A percentile compares a stretch with the other conserved stretches of the same genome.
These are phyloP conservation scores for Agelas oroides DNA, from an alignment of 37 sponge, comb jelly and placozoan genomes.

Conservation along the genomic window DNA sequence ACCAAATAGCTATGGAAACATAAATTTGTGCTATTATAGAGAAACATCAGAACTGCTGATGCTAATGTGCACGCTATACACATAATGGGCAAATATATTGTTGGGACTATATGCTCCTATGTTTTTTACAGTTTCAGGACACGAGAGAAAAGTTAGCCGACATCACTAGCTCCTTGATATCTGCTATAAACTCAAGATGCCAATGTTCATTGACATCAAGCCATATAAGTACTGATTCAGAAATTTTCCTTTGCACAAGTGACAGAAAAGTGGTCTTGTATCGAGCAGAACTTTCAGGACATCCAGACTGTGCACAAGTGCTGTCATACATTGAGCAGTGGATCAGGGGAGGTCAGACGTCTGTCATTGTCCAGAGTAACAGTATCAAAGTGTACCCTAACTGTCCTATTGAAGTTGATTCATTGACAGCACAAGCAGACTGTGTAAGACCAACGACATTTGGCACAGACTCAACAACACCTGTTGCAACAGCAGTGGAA, in stretches of 20 bases:
- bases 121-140: neutral
- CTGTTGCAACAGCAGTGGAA: too few species aligned
- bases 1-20: too few species aligned
- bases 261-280: neutral
- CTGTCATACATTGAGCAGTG: neutral
- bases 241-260: neutral
- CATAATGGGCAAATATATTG: neutral
- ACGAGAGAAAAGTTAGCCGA: neutral
- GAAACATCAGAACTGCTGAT: too few species aligned
- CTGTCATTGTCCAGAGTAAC: neutral
- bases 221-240: slow-evolving; percentile 25
- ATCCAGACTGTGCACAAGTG: neutral
- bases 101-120: too few species aligned
- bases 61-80: too few species aligned
- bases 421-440: neutral
- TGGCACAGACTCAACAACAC: too few species aligned
- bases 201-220: slow-evolving; percentile 7
- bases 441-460: too few species aligned
- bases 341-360: neutral
- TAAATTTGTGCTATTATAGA: too few species aligned
- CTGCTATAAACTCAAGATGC: neutral
- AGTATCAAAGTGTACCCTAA: neutral
- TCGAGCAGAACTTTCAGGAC: slow-evolving; percentile 3
- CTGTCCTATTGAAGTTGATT: neutral
- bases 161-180: neutral